Base-by-base conservation (phyloP, 1,140 invertebrate species). In the Philaenus spumarius region DNA sequence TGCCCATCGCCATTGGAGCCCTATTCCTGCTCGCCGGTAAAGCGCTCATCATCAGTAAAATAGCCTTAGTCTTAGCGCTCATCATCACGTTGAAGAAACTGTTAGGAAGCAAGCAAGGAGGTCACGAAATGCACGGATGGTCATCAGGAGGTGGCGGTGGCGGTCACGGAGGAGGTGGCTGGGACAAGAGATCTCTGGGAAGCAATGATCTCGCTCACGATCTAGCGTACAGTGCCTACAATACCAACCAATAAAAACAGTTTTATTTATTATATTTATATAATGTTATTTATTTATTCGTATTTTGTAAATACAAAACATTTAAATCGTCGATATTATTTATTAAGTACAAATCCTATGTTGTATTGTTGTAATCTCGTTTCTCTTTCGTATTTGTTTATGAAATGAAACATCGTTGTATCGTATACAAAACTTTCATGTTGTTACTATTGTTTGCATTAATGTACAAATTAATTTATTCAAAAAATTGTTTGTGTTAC, bases 31-130 rank as follows among this genome's bases (percentile, higher is more conserved):
- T 87, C 56, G 83, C 86, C 17, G 85, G 82, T 15, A 86, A 86
- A 67, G 85, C 88, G 15, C 67, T 90, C 19, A 77, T 88, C 22
- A 79, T 87, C 26, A 83, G 80, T 48, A 88, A 87, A 73, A 83
- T 90, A 66, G 88, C 88, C 12, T 69, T 91, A 1, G 75, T 88
- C 1, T 73, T 91, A n/a, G 85, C 84, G 20, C 82, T 84, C 12
- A 85, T 89, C 54, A 79, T 90, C 47, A 86, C 83, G 0, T 72
- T 90, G 26, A 90, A 88, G 74, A 89, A 88, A 67, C 71, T 89
- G n/a, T 75, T 86, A 30, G 71, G 71, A 70, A 64, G 62, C 12
- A 64, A 64, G 15, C 24, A 60, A 14, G 64, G 67, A 14, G 59
- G 64, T 26, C 77, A 78, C 34, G 75, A 77, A 2, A 76, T 74